A percentile compares a stretch with the other conserved stretches of the same genome.
Conservation (phyloP, 2,113 vertebrate species). For the Lagopus muta region DNA sequence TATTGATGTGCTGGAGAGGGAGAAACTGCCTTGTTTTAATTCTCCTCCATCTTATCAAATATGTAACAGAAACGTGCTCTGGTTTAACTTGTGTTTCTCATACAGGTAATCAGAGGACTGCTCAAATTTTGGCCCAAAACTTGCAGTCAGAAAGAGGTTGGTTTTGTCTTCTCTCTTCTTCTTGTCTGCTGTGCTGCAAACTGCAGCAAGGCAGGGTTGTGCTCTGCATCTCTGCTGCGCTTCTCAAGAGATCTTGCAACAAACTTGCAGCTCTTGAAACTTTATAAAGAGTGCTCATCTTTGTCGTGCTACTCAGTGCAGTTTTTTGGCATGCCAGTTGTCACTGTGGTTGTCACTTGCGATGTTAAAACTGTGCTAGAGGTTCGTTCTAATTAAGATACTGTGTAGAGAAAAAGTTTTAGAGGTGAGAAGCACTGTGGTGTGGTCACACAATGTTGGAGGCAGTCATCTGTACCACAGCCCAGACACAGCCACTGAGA, state of each 20-base stretch:
- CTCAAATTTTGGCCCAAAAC: constrained; percentile 99
- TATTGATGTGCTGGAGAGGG: background rate
- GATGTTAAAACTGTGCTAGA: background rate
- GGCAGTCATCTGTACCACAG: background rate
- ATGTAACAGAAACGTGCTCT: background rate
- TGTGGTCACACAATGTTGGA: background rate
- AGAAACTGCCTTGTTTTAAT: background rate
- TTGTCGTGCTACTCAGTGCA: background rate
- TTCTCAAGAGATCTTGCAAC: background rate
- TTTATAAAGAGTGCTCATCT: background rate
- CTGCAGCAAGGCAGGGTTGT: fast-evolving
- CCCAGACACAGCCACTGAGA: background rate
- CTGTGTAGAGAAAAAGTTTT: background rate
- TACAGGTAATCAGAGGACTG: constrained; percentile 93
- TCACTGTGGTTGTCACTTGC: background rate
- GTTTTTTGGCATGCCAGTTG: background rate
- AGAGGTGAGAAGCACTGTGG: background rate
- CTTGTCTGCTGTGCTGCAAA: background rate
- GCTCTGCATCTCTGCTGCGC: background rate
- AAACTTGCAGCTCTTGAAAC: background rate
- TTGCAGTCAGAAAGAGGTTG: constrained; percentile 98
- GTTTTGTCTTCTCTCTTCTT: constrained; percentile 5
- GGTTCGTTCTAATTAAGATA: background rate
- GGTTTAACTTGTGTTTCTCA: constrained; percentile 40
- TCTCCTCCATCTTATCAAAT: background rate